Conservation (phyloP, 2,113 vertebrate genomes). For the Zapus hudsonius region DNA sequence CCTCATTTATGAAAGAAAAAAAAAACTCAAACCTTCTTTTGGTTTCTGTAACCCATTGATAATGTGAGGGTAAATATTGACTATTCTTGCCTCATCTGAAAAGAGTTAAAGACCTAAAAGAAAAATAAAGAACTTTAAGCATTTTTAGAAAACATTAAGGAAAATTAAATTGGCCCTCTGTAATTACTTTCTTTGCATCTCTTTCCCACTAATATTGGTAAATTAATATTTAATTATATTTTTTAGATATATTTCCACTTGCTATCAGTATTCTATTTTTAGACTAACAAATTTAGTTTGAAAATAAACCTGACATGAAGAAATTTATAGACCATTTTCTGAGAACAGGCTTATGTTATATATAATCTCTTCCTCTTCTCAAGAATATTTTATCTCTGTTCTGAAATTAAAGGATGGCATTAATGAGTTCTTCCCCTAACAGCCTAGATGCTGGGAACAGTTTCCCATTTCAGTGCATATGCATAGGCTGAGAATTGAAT, state of each 20-base stretch:
- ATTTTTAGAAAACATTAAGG: slow-evolving; percentile 52
- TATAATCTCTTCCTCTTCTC: neutral
- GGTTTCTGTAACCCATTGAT: slow-evolving; percentile 83
- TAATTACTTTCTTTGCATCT: slow-evolving; percentile 23
- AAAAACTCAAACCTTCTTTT: slow-evolving; percentile 64
- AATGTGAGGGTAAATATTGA: slow-evolving; percentile 87
- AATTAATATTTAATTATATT: slow-evolving; percentile 5
- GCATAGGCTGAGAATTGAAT: slow-evolving; percentile 14
- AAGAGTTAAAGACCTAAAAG: slow-evolving; percentile 80
- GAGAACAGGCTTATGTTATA: neutral
- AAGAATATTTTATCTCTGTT: neutral
- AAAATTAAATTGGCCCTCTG: slow-evolving; percentile 75
- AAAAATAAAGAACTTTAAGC: slow-evolving; percentile 72
- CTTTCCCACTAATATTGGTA: slow-evolving; percentile 30
- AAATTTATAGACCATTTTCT: slow-evolving; percentile 17
- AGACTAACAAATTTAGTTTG: slow-evolving; percentile 59
- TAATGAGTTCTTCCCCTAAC: neutral
- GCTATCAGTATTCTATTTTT: slow-evolving; percentile 18
- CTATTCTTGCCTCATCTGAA: slow-evolving; percentile 79
- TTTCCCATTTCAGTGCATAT: neutral
- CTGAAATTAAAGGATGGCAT: slow-evolving; percentile 1
- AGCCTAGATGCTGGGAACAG: neutral
- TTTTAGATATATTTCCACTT: neutral
- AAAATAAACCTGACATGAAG: slow-evolving; percentile 9
- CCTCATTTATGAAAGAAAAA: slow-evolving; percentile 77